Base-by-base conservation (phyloP, 2,888 invertebrate genomes). In the Rhagium mordax region DNA sequence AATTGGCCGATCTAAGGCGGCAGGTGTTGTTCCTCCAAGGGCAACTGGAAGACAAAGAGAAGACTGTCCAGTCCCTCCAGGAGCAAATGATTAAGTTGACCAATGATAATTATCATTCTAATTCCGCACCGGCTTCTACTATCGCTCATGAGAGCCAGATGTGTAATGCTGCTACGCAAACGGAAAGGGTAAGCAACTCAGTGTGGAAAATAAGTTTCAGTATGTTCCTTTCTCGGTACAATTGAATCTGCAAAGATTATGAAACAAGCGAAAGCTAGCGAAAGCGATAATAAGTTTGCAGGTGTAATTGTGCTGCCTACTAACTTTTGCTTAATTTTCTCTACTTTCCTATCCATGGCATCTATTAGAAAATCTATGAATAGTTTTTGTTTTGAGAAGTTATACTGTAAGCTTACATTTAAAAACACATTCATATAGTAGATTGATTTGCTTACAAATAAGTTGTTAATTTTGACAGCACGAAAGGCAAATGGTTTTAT, bases 31-130 rank as follows among this genome's bases (percentile, higher is more conserved):
- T 94, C 88, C 90, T 95, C 87, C 95, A 95, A 74, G 94, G 95
- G 83, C 96, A 96, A 90, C 89, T 96, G 84, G 96, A 96, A 86
- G 96, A 97, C 87, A 94, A 94, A 84, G 96, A 96, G 87, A 91
- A 94, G 79, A 92, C 94, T 84, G 95, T 96, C 88, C 92, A 93
- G 84, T 90, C 93, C 85, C 90, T 96, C 86, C 95, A 95, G 88
- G 92, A 93, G 84, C 92, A 94, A 87, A 93, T 95, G 90, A 89
- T 91, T 84, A 92, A 85, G 68, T 74, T 86, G 48, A 76, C 83
- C 27, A 82, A 75, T 48, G 87, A 84, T 20, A 87, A 86, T 81
- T 85, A 88, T 86, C 88, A 79, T 85, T 88, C 90, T 85, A 88
- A 89, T 68, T 85, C 87, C 51, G 87, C 87, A 24, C 86, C 85